Conservation (phyloP, 2,797 vertebrate genomes). For the Anabacerthia variegaticeps region DNA sequence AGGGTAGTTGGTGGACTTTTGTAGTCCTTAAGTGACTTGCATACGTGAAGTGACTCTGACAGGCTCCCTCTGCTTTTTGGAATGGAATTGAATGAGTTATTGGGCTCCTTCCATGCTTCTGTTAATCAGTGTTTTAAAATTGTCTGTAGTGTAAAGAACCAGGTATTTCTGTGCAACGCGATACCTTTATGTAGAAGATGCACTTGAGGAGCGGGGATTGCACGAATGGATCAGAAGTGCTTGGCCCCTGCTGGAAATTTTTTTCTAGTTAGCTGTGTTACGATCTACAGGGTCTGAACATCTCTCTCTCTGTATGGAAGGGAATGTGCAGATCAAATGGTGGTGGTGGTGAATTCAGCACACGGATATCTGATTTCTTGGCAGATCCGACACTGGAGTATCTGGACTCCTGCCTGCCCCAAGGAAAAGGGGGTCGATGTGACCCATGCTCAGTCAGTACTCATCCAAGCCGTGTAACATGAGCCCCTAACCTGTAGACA, state of each 20-base stretch:
- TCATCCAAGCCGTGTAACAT: conserved; percentile 30
- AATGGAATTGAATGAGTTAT: neutral
- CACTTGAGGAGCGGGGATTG: neutral
- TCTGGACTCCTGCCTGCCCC: conserved; percentile 58
- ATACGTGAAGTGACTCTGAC: accelerated
- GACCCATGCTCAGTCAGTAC: conserved; percentile 33
- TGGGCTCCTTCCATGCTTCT: neutral
- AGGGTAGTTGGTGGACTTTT: neutral
- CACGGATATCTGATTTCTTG: conserved; percentile 64
- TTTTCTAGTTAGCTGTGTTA: neutral
- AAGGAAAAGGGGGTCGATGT: conserved; percentile 59
- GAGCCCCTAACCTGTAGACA: conserved; percentile 64
- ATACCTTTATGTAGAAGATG: neutral
- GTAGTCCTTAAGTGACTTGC: neutral
- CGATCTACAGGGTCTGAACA: neutral
- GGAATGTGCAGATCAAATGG: conserved; percentile 26
- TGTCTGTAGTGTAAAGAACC: accelerated
- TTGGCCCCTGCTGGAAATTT: neutral
- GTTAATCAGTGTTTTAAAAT: neutral
- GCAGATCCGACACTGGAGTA: conserved; percentile 24
- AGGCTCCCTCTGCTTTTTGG: neutral
- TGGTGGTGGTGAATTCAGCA: conserved; percentile 46
- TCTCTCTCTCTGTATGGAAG: neutral
- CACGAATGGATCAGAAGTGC: neutral
- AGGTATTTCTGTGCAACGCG: neutral